Evolutionary conservation across 2,888 invertebrate species (phyloP), one percentile per base, ranked within the genome.

Genomic region (Dasypogon diadema): DNA sequence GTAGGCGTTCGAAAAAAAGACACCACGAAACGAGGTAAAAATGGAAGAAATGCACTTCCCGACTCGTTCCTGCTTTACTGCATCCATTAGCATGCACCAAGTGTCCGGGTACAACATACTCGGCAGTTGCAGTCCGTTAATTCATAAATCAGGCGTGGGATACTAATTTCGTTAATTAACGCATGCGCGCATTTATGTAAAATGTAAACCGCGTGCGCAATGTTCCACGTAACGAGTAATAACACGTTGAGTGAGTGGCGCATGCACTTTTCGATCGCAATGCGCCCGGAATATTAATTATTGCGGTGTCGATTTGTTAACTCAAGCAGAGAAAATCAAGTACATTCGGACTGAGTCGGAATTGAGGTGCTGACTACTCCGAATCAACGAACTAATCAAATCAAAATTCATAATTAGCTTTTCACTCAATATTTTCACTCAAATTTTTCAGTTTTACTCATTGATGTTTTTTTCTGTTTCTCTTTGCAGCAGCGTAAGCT

Each of bases 401-500:
- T n/a, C n/a, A n/a, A n/a, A n/a, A n/a, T n/a, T n/a, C n/a, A n/a
- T n/a, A n/a, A n/a, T n/a, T n/a, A n/a, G n/a, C n/a, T n/a, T n/a
- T n/a, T n/a, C n/a, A n/a, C n/a, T n/a, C n/a, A n/a, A n/a, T n/a
- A n/a, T n/a, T n/a, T n/a, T n/a, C n/a, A n/a, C n/a, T n/a, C n/a
- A n/a, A n/a, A n/a, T n/a, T n/a, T n/a, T n/a, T n/a, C n/a, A n/a
- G 4, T 18, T 54, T 2, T 46, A 48, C 22, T 58, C 42, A 30
- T 75, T 48, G 37, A 73, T 76, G 10, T n/a, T n/a, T n/a, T n/a
- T n/a, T 63, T 55, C 55, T 73, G 56, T 76, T 74, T 79, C 30
- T 80, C 54, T 77, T 81, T 83, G 79, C 84, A 87, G 87, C 89
- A 92, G 93, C 91, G 93, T 91, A 91, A 91, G 92, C 92, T 92